A percentile compares a stretch with the other conserved stretches of the same genome.
phyloP scores from a whole-genome alignment of 2,113 vertebrate genomes.

The Salvelinus namaycush region DNA sequence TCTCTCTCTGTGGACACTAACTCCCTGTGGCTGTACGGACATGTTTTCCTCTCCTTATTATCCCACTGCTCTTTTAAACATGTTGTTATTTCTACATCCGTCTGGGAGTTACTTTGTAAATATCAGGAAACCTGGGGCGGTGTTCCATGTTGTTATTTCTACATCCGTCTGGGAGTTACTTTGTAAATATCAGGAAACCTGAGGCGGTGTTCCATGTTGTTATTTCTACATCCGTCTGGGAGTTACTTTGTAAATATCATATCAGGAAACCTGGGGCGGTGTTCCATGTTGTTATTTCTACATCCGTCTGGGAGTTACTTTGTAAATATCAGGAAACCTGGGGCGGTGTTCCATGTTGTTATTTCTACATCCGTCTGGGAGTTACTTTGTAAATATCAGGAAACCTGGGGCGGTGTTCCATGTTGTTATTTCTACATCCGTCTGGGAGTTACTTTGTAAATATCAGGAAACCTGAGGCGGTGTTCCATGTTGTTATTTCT shows the following conservation, averaged over 20 bases:
- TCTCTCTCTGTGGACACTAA: neutral
- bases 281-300: slow-evolving; percentile 42
- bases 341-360: slow-evolving; percentile 42
- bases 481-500: slow-evolving; percentile 42
- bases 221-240: slow-evolving; percentile 40
- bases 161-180: slow-evolving; percentile 45
- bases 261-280: slow-evolving; percentile 55
- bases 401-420: slow-evolving; percentile 47
- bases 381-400: slow-evolving; percentile 55
- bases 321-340: slow-evolving; percentile 58
- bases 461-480: slow-evolving; percentile 56
- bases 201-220: slow-evolving; percentile 42
- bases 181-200: slow-evolving; percentile 57
- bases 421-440: slow-evolving; percentile 41
- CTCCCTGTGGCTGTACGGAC: neutral
- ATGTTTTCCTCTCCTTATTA: slow-evolving; percentile 38
- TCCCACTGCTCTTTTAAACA: slow-evolving; percentile 11
- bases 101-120: slow-evolving; percentile 49
- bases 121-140: slow-evolving; percentile 56
- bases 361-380: slow-evolving; percentile 43
- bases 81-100: slow-evolving; percentile 32
- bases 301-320: slow-evolving; percentile 44
- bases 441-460: slow-evolving; percentile 49
- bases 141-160: slow-evolving; percentile 47
- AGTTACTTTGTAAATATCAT: slow-evolving; percentile 53